Evolutionary conservation across 2,113 vertebrate genomes (phyloP), one percentile per base, ranked within the genome.

Genomic region (Tachysurus vachellii): DNA sequence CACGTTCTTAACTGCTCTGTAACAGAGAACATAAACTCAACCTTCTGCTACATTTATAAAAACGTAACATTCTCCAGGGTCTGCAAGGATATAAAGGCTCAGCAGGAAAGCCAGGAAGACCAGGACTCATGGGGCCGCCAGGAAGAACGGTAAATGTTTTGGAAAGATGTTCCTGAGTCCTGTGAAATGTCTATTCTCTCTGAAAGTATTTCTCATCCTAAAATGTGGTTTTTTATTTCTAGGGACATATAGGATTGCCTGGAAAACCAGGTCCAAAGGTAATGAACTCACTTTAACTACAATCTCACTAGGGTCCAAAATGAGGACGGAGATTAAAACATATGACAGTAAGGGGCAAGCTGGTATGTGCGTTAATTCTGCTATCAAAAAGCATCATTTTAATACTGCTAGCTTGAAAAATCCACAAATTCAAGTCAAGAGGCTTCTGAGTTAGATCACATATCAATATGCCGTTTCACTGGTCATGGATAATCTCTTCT

Each of bases 51-150:
- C 86, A 85, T 64, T 88, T 90, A 90, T 89, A 91, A 91, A 26
- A 82, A 61, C 12, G 87, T 89, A 91, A 80, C 90, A 56, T 84
- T 92, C 90, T 91, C 82, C 82, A 95, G 94, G 94, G 94, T 88
- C 85, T 77, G 62, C 90, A 89, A 92, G 95, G 94, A 92, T 94
- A 93, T 88, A 95, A 96, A 90, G 94, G 94, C 73, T 94, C 87
- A 53, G 94, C 94, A 87, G 95, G 90, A 85, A 94, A 95, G 91
- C 94, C 95, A 92, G 95, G 93, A 91, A 94, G 94, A 93, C 93
- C 95, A 31, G 95, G 94, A 93, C 93, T 95, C 93, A 93, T 92
- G 82, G 94, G 93, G 57, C 94, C 95, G 66, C 94, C 93, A 42
- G 94, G 95, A 90, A 93, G 89, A 68, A 89, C 80, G 87, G 95